These are phyloP conservation scores for Caenorhabditis latens DNA, from an alignment of 1,140 invertebrate genomes.

Conservation along the genomic window DNA sequence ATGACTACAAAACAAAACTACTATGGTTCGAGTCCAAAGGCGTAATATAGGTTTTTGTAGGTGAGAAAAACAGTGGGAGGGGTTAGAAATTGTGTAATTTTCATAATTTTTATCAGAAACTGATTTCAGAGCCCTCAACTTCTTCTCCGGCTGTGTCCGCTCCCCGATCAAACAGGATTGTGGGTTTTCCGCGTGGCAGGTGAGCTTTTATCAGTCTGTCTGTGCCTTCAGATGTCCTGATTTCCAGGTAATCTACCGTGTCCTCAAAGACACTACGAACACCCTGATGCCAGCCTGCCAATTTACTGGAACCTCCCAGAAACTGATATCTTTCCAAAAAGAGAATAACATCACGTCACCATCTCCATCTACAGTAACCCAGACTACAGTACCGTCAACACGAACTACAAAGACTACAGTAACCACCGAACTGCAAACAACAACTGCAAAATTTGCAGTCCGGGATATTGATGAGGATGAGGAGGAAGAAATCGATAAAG, in stretches of 20 bases:
- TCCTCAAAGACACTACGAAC: conserved; percentile 76
- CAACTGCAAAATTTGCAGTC: not conserved
- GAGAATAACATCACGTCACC: conserved; percentile 24
- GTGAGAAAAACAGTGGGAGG: no score
- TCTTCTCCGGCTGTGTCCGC: conserved; percentile 75
- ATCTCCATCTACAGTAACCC: not conserved
- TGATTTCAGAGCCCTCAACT: conserved; percentile 74
- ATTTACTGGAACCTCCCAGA: conserved; percentile 69
- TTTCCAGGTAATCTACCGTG: conserved; percentile 75
- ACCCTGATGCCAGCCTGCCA: conserved; percentile 76
- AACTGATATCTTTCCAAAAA: conserved; percentile 31
- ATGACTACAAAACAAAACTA: no score
- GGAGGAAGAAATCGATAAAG: not conserved
- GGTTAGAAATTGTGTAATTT: no score
- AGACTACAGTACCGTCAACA: not conserved
- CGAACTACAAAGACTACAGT: not conserved
- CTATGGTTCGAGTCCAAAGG: no score
- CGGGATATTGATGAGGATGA: not conserved
- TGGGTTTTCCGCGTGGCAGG: conserved; percentile 75
- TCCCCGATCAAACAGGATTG: conserved; percentile 73
- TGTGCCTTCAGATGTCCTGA: not conserved
- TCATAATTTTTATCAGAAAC: no score
- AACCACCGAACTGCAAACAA: not conserved
- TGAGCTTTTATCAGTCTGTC: not conserved
- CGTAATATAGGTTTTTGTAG: no score